Base-by-base conservation (phyloP, 2,888 invertebrate genomes). In the Athrips mouffetella region DNA sequence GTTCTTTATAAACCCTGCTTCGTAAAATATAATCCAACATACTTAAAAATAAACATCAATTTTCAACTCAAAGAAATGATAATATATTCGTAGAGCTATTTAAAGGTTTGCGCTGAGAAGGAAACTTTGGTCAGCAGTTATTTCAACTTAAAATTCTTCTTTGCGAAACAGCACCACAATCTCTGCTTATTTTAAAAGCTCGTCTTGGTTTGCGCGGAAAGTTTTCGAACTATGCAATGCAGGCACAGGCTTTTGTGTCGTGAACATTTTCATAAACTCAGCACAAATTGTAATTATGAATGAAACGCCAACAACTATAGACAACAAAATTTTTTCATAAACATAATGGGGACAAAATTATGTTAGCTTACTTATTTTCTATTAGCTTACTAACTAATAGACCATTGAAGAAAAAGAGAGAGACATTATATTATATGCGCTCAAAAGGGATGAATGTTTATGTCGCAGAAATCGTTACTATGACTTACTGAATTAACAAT, bases 121-220 rank as follows among this genome's bases (percentile, higher is more conserved):
- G 57, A 72, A 80, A 75, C 70, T 76, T 75, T 60, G 64, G 62
- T 59, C 63, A 66, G 65, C 68, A 72, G 73, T 76, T 78, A 73
- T 73, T 73, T 63, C 64, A 70, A 76, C 69, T 76, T 76, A 56
- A 64, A 72, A 70, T 73, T 72, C 67, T 70, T 72, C 63, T 53
- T 53, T 46, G 60, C 59, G 58, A 61, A 54, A 57, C 53, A 58
- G 57, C 57, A 64, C 65, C 64, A 62, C 67, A 72, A 69, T 64
- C 63, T 65, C 50, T 57, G 63, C 62, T 73, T 71, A 68, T 70
- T 72, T 74, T 62, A 65, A 69, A 63, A 62, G 60, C 58, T 67
- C 58, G 61, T 68, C 69, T 68, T 64, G 60, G 63, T 64, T 65
- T 62, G 60, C 62, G 63, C 45, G 52, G 47, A 49, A 65, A 67